These are phyloP conservation scores for Trochalopteron elliotii DNA, from an alignment of 2,113 vertebrate genomes.

Conservation along the genomic window DNA sequence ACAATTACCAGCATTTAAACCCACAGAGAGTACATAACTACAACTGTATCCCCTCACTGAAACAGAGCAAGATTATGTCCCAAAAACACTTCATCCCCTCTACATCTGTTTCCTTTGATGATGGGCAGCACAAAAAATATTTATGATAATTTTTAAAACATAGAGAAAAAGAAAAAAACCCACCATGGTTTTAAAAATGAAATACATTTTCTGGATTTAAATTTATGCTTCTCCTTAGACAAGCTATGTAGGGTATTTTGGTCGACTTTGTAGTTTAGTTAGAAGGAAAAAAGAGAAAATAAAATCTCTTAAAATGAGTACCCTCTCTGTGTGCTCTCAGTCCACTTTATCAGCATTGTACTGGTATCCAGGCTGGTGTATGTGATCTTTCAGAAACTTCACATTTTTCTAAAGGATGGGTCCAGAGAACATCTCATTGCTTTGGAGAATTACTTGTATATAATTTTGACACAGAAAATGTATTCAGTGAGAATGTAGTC, in stretches of 20 bases:
- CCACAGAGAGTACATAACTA: background rate
- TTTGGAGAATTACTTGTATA: background rate
- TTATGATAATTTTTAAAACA: background rate
- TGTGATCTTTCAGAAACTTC: background rate
- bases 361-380: background rate
- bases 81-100: background rate
- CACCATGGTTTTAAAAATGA: background rate
- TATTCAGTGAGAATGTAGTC: background rate
- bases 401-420: background rate
- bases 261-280: background rate
- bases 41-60: background rate
- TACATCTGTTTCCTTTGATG: background rate
- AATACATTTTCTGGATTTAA: background rate
- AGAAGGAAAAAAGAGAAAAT: background rate
- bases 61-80: background rate
- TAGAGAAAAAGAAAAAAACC: rapidly evolving
- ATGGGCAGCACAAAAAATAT: background rate
- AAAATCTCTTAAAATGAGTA: background rate
- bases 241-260: background rate
- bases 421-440: background rate
- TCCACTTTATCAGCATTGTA: background rate
- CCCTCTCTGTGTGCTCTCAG: background rate
- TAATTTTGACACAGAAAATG: background rate
- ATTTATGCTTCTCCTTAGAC: background rate
- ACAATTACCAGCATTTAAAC: background rate